Evolutionary conservation across 1,140 invertebrate genomes (phyloP), one percentile per base, ranked within the genome.

Genomic region (Mizuhopecten yessoensis): DNA sequence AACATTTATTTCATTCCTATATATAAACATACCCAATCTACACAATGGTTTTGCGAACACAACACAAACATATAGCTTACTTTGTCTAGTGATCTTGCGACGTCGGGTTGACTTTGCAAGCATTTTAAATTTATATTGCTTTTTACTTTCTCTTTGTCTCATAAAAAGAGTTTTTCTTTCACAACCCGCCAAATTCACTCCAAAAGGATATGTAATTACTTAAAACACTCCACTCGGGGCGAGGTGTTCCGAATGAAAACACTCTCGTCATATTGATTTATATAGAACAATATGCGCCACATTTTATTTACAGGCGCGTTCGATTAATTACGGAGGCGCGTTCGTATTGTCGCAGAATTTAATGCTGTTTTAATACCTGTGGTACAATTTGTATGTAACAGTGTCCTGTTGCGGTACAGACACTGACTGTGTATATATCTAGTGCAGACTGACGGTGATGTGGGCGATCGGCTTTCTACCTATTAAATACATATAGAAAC

Each of bases 321-420:
- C 57, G 57, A 75, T 75, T 75, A 75, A 75, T 75, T 75, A 75
- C 57, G 57, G 57, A 75, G 57, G 57, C 57, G 57, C 57, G 57
- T 75, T 75, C 57, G 57, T 75, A 75, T 75, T 75, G 57, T 75
- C 57, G 57, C 57, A 75, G 57, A 75, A 75, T 75, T 75, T 75
- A 75, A 75, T 75, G 57, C 11, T 75, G 57, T 75, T 75, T 75
- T 75, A 75, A 75, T 75, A 75, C 57, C 57, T 17, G 57, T 29
- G 57, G 57, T 75, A 75, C 57, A 75, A 7, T 75, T 75, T 75
- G 57, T 75, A 75, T 75, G n/a, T 75, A 75, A 75, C 20, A n/a
- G 23, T 29, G 57, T 75, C 5, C n/a, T 75, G 17, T 5, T 75
- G 13, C 36, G 36, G 36, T 39, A 13, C 36, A 39, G 13, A 39